These are phyloP conservation scores for Etia nguti DNA, from an alignment of 2,113 vertebrate genomes.

Conservation along the genomic window DNA sequence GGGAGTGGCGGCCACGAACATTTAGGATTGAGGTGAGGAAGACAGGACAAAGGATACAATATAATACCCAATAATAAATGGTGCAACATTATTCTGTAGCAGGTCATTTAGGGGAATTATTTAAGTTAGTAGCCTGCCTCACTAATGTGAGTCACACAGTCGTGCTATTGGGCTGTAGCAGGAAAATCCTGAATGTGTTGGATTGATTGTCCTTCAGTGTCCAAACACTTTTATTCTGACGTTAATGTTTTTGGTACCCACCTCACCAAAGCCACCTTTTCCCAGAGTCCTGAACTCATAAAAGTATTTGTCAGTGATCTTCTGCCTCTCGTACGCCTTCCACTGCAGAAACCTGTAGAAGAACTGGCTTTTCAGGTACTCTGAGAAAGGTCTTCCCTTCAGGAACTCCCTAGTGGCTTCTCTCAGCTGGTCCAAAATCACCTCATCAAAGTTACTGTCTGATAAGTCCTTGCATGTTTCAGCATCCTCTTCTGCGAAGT, in stretches of 20 bases:
- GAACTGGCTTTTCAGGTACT: slow-evolving; percentile 79
- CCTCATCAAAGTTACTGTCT: slow-evolving; percentile 66
- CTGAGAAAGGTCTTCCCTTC: slow-evolving; percentile 78
- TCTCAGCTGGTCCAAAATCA: slow-evolving; percentile 61
- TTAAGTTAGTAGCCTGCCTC: background rate
- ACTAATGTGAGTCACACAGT: background rate
- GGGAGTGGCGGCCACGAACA: background rate
- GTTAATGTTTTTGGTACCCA: slow-evolving; percentile 46
- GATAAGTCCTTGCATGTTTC: slow-evolving; percentile 67
- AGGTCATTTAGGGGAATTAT: background rate
- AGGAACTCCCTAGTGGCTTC: slow-evolving; percentile 76
- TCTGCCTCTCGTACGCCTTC: slow-evolving; percentile 87
- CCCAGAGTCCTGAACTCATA: slow-evolving; percentile 86
- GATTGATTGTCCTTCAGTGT: background rate
- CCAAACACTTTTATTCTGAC: background rate
- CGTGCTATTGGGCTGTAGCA: background rate
- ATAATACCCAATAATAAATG: background rate
- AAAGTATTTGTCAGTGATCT: slow-evolving; percentile 82
- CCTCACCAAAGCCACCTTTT: slow-evolving; percentile 91
- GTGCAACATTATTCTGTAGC: background rate
- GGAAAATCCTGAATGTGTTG: background rate
- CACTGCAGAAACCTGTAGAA: slow-evolving; percentile 87
- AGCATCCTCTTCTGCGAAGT: slow-evolving; percentile 71
- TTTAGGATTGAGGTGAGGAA: background rate
- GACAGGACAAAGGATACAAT: background rate